These are phyloP conservation scores for Aphis gossypii DNA, from an alignment of 1,140 invertebrate species.

Conservation along the genomic window DNA sequence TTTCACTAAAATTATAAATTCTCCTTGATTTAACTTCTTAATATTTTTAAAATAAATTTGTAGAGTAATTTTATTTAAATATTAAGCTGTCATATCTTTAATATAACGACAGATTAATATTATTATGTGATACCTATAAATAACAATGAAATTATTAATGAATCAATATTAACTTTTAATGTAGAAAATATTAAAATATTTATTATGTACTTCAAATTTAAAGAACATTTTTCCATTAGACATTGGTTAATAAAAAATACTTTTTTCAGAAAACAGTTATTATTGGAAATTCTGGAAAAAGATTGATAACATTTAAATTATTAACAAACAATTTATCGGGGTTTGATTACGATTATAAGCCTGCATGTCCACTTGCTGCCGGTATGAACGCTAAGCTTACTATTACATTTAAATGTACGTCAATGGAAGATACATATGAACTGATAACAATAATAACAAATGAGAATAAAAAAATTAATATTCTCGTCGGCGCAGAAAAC, in stretches of 20 bases:
- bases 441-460: not conserved
- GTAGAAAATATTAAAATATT: too few relatives aligned
- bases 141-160: not conserved
- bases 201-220: not conserved
- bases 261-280: constrained; percentile 5
- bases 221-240: not conserved
- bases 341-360: constrained; percentile 8
- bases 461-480: not conserved
- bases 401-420: constrained; percentile 26
- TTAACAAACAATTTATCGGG: not conserved
- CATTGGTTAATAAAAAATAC: not conserved
- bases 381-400: constrained; percentile 2
- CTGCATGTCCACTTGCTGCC: constrained; percentile 11
- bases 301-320: not conserved
- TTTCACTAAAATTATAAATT: not conserved
- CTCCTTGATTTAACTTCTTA: not conserved
- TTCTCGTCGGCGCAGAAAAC: not conserved
- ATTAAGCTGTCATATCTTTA: not conserved
- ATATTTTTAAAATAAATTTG: not conserved
- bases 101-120: not conserved
- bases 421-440: not conserved
- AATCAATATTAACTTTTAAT: too few relatives aligned
- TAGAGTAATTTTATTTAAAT: not conserved
- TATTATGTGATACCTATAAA: not conserved
- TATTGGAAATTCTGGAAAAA: not conserved